These are phyloP conservation scores for Drosophila longiperda DNA, from an alignment of 2,888 invertebrate genomes.

Conservation along the genomic window DNA sequence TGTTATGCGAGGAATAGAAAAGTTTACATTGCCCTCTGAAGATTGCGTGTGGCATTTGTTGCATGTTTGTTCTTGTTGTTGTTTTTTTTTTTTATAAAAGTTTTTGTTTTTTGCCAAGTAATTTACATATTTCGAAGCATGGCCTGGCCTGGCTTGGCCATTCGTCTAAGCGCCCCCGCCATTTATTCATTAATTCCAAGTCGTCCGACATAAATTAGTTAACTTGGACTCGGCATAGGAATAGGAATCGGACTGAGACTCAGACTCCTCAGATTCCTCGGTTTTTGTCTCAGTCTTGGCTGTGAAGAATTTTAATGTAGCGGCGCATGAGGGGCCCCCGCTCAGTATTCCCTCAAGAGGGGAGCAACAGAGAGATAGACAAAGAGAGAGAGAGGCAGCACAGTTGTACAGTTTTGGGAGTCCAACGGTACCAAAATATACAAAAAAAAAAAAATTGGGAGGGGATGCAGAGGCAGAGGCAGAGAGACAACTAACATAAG, in stretches of 20 bases:
- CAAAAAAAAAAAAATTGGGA: neutral
- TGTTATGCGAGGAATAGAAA: conserved; percentile 58
- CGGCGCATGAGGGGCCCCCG: conserved; percentile 21
- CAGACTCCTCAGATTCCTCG: conserved; percentile 49
- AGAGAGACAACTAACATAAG: conserved; percentile 61
- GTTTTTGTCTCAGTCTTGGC: conserved; percentile 34
- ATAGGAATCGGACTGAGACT: conserved; percentile 42
- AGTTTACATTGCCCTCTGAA: conserved; percentile 75
- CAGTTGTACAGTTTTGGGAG: conserved; percentile 27
- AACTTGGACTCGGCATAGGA: conserved; percentile 64
- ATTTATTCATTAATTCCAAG: conserved; percentile 81
- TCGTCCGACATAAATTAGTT: conserved; percentile 81
- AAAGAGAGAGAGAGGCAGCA: conserved; percentile 9
- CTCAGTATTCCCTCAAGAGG: conserved; percentile 40
- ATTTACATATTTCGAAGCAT: conserved; percentile 70
- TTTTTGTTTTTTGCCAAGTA: conserved; percentile 58
- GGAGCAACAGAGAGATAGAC: neutral
- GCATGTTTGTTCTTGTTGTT: conserved; percentile 58
- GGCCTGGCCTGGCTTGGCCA: conserved; percentile 43
- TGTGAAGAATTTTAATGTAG: conserved; percentile 78
- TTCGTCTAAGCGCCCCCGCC: conserved; percentile 77
- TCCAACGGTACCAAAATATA: conserved; percentile 34
- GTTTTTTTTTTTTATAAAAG: conserved; percentile 40
- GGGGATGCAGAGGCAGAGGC: conserved; percentile 6
- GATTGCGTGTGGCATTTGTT: conserved; percentile 73